Evolutionary conservation across 2,797 vertebrate species (phyloP).

Genomic region (Garrulus glandarius): DNA sequence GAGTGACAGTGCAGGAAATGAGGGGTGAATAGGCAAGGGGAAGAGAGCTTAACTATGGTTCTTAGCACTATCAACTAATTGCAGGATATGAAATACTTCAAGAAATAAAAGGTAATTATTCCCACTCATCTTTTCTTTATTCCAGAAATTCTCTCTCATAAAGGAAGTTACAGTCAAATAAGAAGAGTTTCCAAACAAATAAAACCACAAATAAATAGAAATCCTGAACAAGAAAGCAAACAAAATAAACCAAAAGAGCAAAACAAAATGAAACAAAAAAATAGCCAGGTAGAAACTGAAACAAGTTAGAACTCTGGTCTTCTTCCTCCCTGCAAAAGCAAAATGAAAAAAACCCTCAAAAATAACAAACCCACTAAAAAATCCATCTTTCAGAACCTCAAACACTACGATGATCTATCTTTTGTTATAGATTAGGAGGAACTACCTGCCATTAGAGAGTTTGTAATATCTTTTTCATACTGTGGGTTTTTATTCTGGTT

Average conservation of each 20-base stretch:
- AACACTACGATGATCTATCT: not conserved
- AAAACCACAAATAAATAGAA: not conserved
- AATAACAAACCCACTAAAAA: not conserved
- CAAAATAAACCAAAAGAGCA: not conserved
- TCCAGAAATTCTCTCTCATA: not conserved
- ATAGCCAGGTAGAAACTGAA: not conserved
- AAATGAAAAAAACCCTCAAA: rapidly evolving
- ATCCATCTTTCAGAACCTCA: not conserved
- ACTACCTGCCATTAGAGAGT: not conserved
- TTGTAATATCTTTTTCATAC: not conserved
- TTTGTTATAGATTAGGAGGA: not conserved
- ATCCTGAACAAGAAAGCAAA: not conserved
- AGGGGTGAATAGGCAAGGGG: not conserved
- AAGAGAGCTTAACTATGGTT: not conserved
- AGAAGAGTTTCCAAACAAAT: not conserved
- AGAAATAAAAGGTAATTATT: not conserved
- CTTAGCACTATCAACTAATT: not conserved
- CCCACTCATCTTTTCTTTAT: not conserved
- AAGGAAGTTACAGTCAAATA: not conserved
- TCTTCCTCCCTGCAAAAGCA: not conserved
- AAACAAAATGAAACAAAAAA: not conserved
- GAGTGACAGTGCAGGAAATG: not conserved
- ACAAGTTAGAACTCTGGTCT: not conserved
- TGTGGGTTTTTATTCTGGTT: not conserved
- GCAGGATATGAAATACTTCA: not conserved